Base-by-base conservation (phyloP, 2,888 invertebrate genomes). In the Temnothorax rugatulus region DNA sequence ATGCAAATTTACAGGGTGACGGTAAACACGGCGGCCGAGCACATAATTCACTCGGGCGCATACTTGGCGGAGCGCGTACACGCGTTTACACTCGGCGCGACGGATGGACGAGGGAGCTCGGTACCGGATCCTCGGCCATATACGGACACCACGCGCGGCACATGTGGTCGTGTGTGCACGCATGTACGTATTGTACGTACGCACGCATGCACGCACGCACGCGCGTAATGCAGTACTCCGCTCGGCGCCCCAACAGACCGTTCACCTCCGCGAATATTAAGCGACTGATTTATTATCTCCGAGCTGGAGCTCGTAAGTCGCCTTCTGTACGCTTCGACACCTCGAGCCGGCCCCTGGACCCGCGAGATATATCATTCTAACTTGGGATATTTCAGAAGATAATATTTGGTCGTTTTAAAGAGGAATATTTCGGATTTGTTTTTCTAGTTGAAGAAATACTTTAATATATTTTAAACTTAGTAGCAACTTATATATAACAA, bases 1-100 rank as follows among this genome's bases (percentile, higher is more conserved):
- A 91, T 91, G 92, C 90, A 90, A 92, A 93, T 93, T 92, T 92
- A 93, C 92, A 87, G 92, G 90, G 92, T 92, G 92, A 89, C 90
- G 90, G 87, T 91, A 88, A 92, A 92, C 91, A 91, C 88, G 88
- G 86, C 85, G 91, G 88, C 89, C 88, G 86, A 86, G 87, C 88
- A 87, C 90, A 93, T 93, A 93, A 92, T 91, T 93, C 92, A 92
- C 91, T 88, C 88, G 83, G 57, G 69, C 85, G 79, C 79, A 81
- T 81, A 81, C 79, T 69, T 81, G 79, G 73, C 73, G 59, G 73
- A 73, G 82, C 82, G 87, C 76, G 83, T 89, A 89, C 86, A 86
- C 81, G 90, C 87, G 84, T 87, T 87, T 86, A 86, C 89, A 81
- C 77, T 76, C 77, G 79, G 54, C 83, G 59, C 57, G 66, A 68